Conservation (phyloP, 2,113 vertebrate genomes). For the Pristiophorus japonicus region DNA sequence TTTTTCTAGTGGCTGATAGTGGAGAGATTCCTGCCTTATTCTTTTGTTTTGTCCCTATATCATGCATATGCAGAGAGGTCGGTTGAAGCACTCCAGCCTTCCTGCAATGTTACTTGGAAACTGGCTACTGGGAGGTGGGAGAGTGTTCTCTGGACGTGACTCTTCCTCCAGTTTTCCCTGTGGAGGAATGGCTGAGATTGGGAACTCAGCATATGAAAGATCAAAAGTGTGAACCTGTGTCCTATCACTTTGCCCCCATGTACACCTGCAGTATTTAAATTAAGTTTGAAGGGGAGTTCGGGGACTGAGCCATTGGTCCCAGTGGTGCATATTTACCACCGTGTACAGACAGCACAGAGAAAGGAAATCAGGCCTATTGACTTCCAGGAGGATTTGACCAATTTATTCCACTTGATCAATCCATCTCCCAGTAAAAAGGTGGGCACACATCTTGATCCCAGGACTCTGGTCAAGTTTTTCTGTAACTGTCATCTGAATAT, state of each 20-base stretch:
- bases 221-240: too few relatives aligned
- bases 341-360: background rate
- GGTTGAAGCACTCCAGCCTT: background rate
- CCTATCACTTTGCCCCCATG: too few relatives aligned
- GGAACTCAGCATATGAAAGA: background rate
- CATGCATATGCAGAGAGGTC: background rate
- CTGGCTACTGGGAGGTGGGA: background rate
- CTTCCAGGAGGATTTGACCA: background rate
- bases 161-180: background rate
- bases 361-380: background rate
- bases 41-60: background rate
- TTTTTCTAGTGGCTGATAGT: background rate
- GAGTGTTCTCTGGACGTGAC: background rate
- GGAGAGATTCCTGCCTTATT: background rate
- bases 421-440: background rate
- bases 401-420: background rate
- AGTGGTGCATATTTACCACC: background rate
- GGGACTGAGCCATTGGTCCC: background rate
- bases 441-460: too few relatives aligned
- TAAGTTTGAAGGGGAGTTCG: background rate
- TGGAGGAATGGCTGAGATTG: background rate
- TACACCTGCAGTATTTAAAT: background rate
- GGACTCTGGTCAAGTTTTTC: background rate
- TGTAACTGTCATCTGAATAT: background rate
- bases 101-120: background rate